A percentile compares a stretch with the other conserved stretches of the same genome.
These are phyloP conservation scores for Ectropis crepuscularia DNA, from an alignment of 2,888 invertebrate genomes.

Conservation along the genomic window DNA sequence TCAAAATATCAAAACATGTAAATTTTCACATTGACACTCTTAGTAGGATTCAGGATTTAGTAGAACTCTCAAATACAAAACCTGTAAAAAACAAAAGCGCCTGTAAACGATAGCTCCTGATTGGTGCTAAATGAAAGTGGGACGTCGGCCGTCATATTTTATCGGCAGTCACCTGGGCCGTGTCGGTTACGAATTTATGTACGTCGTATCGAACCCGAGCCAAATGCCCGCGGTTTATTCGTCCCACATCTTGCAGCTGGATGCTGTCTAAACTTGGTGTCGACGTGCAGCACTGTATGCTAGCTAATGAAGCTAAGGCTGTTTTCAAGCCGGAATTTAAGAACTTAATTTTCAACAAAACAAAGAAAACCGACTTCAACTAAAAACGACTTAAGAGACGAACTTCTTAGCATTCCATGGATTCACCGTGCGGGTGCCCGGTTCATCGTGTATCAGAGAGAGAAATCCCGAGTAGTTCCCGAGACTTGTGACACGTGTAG, in stretches of 20 bases:
- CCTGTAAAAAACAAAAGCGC: neutral
- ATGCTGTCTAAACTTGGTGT: neutral
- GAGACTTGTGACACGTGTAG: no score
- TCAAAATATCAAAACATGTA: no score
- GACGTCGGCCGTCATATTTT: conserved; percentile 25
- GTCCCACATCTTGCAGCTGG: conserved; percentile 53
- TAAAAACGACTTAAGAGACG: no score
- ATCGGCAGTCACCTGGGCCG: conserved; percentile 57
- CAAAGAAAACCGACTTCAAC: no score
- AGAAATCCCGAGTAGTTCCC: no score
- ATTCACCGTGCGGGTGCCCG: no score
- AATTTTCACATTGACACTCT: no score
- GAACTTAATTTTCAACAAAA: no score
- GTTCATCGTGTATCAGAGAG: no score
- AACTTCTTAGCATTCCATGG: no score
- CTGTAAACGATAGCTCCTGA: conserved; percentile 48
- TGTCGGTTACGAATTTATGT: conserved; percentile 61
- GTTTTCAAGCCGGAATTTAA: no score
- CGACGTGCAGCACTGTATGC: neutral
- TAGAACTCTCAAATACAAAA: neutral
- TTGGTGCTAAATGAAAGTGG: conserved; percentile 27
- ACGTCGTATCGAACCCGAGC: conserved; percentile 59
- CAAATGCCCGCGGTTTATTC: conserved; percentile 62
- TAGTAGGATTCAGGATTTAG: neutral
- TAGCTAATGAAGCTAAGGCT: no score